phyloP scores from a whole-genome alignment of 23 tunicate species.

The Trididemnum nubilum region DNA sequence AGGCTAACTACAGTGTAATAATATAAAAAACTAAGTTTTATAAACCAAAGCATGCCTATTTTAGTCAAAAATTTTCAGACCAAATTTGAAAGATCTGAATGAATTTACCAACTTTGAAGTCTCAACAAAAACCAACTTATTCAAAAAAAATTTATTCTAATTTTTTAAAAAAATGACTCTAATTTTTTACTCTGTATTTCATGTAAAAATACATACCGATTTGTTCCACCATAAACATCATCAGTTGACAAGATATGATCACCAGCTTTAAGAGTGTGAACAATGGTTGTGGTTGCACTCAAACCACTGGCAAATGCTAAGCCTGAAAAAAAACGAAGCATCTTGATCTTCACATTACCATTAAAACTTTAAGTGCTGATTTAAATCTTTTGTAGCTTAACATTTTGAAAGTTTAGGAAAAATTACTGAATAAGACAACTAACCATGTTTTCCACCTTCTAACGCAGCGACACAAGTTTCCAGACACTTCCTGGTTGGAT shows the following conservation, averaged over 20 bases:
- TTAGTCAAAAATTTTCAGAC: too few species aligned
- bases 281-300: conserved; percentile 76
- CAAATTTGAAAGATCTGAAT: too few species aligned
- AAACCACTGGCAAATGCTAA: conserved; percentile 91
- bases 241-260: conserved; percentile 90
- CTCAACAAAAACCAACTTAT: not conserved
- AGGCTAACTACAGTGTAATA: too few species aligned
- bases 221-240: conserved; percentile 99
- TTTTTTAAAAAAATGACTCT: not conserved
- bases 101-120: not conserved
- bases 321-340: conserved; percentile 35
- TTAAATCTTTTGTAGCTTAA: too few species aligned
- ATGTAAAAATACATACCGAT: conserved; percentile 43
- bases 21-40: too few species aligned
- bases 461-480: conserved; percentile 91
- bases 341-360: too few species aligned
- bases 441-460: conserved; percentile 93
- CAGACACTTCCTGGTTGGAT: conserved; percentile 89
- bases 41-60: too few species aligned
- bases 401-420: too few species aligned
- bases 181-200: not conserved
- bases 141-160: not conserved
- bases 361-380: too few species aligned
- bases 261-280: conserved; percentile 79
- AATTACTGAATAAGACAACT: too few species aligned